phyloP scores from a whole-genome alignment of 2,113 vertebrate species.

The Cavia aperea region DNA sequence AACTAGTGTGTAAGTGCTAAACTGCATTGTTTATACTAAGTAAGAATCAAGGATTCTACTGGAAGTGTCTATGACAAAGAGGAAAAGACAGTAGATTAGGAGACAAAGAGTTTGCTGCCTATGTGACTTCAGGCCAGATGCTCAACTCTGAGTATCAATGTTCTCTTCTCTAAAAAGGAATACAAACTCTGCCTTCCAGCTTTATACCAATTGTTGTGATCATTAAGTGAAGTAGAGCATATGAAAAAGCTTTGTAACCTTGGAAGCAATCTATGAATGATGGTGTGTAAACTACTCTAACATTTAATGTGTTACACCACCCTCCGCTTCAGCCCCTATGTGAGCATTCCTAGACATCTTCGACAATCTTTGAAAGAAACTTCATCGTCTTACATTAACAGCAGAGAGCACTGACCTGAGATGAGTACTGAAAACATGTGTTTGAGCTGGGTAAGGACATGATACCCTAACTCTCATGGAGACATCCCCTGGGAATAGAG shows the following conservation, averaged over 20 bases:
- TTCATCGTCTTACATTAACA: background rate
- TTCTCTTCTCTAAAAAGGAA: background rate
- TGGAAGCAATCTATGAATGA: background rate
- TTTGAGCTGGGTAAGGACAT: background rate
- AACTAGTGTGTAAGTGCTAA: background rate
- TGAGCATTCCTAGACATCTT: background rate
- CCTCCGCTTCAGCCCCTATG: background rate
- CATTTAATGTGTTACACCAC: background rate
- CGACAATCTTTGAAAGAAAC: background rate
- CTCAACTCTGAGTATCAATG: background rate
- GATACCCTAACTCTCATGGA: background rate
- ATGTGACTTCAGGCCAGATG: background rate
- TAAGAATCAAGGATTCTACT: background rate
- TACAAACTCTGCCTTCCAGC: background rate
- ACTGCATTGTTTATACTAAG: background rate
- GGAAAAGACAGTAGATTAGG: background rate
- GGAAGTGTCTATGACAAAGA: background rate
- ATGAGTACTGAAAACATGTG: background rate
- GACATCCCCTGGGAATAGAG: background rate
- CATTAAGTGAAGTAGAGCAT: background rate
- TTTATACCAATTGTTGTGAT: background rate
- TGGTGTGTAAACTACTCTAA: background rate
- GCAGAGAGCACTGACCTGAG: background rate
- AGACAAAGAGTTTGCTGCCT: background rate
- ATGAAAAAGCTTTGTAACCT: background rate